phyloP scores from a whole-genome alignment of 2,888 invertebrate species.

The Eristalis tenax region DNA sequence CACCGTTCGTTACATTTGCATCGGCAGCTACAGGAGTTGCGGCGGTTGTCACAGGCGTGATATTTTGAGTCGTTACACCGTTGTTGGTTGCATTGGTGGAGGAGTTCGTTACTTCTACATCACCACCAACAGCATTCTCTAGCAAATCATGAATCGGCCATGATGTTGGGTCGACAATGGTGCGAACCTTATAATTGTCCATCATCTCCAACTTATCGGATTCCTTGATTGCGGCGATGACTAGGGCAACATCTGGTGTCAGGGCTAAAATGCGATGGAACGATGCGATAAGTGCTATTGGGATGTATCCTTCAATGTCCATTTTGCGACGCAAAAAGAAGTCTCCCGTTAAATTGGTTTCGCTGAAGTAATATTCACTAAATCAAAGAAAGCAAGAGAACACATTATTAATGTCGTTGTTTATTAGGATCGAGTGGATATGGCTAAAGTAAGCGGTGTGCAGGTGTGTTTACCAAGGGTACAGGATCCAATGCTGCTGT shows the following conservation, averaged over 20 bases:
- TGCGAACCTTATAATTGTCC: conserved; percentile 90
- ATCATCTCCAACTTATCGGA: conserved; percentile 93
- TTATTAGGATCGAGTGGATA: not conserved
- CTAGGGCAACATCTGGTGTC: conserved; percentile 91
- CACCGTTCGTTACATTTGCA: conserved; percentile 28
- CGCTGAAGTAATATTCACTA: conserved; percentile 99
- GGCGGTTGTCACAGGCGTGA: conserved; percentile 12
- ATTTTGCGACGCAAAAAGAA: conserved; percentile 98
- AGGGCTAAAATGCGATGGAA: conserved; percentile 96
- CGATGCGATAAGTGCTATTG: conserved; percentile 95
- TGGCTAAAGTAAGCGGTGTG: not conserved
- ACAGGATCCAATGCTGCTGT: conserved; percentile 32
- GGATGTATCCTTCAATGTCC: conserved; percentile 96
- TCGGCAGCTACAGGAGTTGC: conserved; percentile 36
- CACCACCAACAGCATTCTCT: conserved; percentile 74
- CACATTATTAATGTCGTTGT: not conserved
- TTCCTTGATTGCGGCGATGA: conserved; percentile 92
- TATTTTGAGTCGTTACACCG: conserved; percentile 4
- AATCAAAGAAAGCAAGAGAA: conserved; percentile 13
- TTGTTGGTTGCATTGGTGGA: not conserved
- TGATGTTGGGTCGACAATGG: conserved; percentile 89
- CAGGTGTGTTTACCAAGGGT: conserved; percentile 6
- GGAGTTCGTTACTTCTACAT: not conserved
- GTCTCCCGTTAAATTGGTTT: conserved; percentile 96
- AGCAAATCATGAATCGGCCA: conserved; percentile 92